Conservation (phyloP, 35 echinoderm and acorn worm genomes). For the Heliocidaris tuberculata region DNA sequence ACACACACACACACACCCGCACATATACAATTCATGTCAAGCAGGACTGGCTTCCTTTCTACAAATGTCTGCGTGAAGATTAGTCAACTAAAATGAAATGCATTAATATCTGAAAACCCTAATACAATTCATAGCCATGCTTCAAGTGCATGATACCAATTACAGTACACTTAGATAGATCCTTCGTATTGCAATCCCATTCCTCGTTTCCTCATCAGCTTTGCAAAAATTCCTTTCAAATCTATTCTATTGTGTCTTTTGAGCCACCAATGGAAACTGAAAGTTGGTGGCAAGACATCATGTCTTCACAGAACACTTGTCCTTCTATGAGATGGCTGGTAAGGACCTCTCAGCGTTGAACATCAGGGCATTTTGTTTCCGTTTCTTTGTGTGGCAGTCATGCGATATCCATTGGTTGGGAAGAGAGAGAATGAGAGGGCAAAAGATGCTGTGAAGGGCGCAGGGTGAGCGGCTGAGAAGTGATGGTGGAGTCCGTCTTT, state of each 20-base stretch:
- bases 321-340: not conserved
- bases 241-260: not conserved
- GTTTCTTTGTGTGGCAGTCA: not conserved
- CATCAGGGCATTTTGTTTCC: not conserved
- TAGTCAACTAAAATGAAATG: no score
- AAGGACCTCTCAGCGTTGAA: constrained; percentile 9
- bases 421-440: not conserved
- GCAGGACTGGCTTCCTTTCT: no score
- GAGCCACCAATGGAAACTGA: not conserved
- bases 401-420: not conserved
- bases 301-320: not conserved
- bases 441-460: not conserved
- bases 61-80: no score
- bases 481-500: not conserved
- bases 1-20: not conserved
- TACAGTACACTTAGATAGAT: not conserved
- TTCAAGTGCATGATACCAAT: not conserved
- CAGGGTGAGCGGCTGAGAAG: not conserved
- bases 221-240: not conserved
- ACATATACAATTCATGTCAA: not conserved
- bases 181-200: not conserved
- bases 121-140: not conserved
- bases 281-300: not conserved
- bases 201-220: not conserved
- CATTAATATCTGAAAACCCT: no score